phyloP scores from a whole-genome alignment of 64 coral and sea anemone species.

The Stylophora pistillata region DNA sequence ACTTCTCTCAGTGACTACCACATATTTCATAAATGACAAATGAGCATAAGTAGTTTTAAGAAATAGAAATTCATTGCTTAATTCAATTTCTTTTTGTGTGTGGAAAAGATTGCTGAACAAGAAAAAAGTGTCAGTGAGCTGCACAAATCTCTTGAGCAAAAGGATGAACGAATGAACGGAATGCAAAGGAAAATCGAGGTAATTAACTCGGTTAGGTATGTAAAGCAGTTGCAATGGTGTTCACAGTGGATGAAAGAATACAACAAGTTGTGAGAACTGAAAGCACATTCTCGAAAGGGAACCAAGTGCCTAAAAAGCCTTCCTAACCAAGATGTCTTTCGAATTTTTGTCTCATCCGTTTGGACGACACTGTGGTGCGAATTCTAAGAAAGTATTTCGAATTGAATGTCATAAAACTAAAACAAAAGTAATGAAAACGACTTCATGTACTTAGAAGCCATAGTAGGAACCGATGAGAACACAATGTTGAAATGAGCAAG shows the following conservation, averaged over 20 bases:
- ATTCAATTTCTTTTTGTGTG: neutral
- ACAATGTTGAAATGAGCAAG: too few relatives aligned
- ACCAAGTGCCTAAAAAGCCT: too few relatives aligned
- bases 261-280: neutral
- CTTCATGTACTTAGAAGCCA: too few relatives aligned
- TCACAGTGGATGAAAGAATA: neutral
- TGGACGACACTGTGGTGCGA: too few relatives aligned
- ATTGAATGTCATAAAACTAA: neutral
- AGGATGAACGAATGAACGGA: conserved; percentile 73
- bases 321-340: too few relatives aligned
- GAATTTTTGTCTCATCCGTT: too few relatives aligned
- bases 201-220: neutral
- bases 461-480: too few relatives aligned
- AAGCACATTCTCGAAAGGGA: too few relatives aligned
- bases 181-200: conserved; percentile 89
- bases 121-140: conserved; percentile 59
- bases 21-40: neutral
- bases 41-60: neutral
- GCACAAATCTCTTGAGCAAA: conserved; percentile 75
- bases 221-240: too few relatives aligned
- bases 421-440: too few relatives aligned
- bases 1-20: too few relatives aligned
- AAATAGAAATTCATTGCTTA: neutral
- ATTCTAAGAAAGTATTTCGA: too few relatives aligned
- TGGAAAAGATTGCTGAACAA: conserved; percentile 66